phyloP scores from a whole-genome alignment of 2,888 invertebrate species.

The Autographa pulchrina region DNA sequence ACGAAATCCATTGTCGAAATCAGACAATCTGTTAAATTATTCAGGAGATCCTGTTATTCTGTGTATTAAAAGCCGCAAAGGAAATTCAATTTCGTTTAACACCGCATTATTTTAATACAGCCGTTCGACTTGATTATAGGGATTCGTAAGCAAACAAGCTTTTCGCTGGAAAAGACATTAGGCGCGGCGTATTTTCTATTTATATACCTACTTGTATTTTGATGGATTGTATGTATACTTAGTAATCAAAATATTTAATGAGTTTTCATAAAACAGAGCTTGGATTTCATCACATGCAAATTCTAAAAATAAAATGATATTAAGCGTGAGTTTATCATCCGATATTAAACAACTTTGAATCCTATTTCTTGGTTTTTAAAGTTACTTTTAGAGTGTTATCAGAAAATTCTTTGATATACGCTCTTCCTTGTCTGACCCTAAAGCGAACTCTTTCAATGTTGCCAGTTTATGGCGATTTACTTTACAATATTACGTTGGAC shows the following conservation, averaged over 20 bases:
- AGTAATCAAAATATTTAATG: too few species aligned
- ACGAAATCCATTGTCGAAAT: constrained; percentile 41
- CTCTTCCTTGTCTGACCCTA: background rate
- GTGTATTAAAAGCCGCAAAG: constrained; percentile 54
- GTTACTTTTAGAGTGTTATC: background rate
- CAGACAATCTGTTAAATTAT: constrained; percentile 60
- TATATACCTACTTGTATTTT: background rate
- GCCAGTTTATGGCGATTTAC: constrained; percentile 10
- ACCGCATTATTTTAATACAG: constrained; percentile 21
- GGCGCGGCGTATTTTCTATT: background rate
- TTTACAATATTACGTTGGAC: constrained; percentile 6
- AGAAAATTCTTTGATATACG: background rate
- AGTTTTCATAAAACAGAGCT: too few species aligned
- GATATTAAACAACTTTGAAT: background rate
- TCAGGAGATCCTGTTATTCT: constrained; percentile 54
- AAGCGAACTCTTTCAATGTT: background rate
- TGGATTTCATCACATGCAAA: background rate
- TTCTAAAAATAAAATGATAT: background rate
- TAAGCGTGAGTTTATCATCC: background rate
- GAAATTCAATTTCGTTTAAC: constrained; percentile 48
- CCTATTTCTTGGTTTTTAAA: background rate
- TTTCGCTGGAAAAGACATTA: background rate
- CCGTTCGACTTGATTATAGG: constrained; percentile 15
- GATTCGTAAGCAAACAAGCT: background rate
- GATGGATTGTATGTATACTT: too few species aligned